These are phyloP conservation scores for Drosophila persimilis DNA, from an alignment of 1,140 invertebrate species.

Conservation along the genomic window DNA sequence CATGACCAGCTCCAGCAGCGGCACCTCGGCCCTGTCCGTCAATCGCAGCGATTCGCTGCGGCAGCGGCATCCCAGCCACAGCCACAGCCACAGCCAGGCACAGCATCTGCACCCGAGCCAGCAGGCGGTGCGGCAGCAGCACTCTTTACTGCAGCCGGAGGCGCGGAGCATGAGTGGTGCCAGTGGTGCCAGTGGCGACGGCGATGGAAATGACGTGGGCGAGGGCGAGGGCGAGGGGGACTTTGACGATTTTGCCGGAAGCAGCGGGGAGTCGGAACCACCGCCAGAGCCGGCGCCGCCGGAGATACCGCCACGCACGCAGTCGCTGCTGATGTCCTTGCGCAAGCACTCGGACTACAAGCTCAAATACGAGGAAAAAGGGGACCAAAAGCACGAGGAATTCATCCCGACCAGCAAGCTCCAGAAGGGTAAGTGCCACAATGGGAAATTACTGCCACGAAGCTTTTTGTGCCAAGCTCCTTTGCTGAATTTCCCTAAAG, in stretches of 20 bases:
- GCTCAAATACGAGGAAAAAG: constrained; percentile 82
- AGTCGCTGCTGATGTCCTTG: constrained; percentile 85
- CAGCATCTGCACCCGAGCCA: constrained; percentile 44
- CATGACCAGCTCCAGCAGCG: constrained; percentile 85
- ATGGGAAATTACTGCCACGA: not conserved
- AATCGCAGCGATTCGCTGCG: constrained; percentile 56
- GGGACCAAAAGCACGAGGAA: constrained; percentile 83
- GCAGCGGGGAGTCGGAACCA: constrained; percentile 84
- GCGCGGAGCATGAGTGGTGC: constrained; percentile 14
- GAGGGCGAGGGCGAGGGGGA: not conserved
- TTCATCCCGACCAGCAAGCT: constrained; percentile 81
- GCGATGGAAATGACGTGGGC: constrained; percentile 1
- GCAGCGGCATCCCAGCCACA: constrained; percentile 7
- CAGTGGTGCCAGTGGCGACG: constrained; percentile 30
- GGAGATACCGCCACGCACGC: constrained; percentile 87
- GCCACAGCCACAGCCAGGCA: constrained; percentile 29
- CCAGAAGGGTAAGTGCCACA: constrained; percentile 71
- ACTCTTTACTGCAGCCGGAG: constrained; percentile 12
- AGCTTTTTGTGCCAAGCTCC: constrained; percentile 35
- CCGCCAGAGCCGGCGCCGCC: constrained; percentile 88
- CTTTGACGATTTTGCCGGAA: constrained; percentile 18
- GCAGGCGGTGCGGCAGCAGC: constrained; percentile 22
- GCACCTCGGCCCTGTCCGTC: constrained; percentile 82
- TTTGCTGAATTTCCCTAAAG: too few species aligned
- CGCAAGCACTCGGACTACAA: constrained; percentile 81